Conservation (phyloP, 2,888 invertebrate genomes). For the Drosophila robusta region DNA sequence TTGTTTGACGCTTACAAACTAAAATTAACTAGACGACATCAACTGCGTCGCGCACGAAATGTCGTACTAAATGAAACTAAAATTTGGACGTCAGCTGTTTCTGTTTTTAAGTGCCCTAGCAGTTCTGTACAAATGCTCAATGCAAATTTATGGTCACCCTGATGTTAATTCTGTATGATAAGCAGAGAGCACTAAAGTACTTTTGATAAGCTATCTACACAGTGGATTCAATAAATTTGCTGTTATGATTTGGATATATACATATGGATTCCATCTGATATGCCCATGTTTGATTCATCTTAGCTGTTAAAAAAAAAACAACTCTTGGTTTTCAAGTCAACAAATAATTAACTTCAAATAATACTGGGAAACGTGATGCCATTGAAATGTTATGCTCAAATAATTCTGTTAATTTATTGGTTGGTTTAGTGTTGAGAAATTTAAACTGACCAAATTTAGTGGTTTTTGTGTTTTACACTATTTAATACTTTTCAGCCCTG, state of each 20-base stretch:
- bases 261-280: neutral
- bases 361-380: neutral
- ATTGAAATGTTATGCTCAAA: neutral
- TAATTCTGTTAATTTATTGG: neutral
- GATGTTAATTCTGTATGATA: neutral
- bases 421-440: neutral
- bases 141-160: constrained; percentile 27
- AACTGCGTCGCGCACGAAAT: constrained; percentile 54
- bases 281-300: neutral
- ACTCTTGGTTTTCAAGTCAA: too few species aligned
- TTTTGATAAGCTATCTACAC: too few species aligned
- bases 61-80: constrained; percentile 63
- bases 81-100: constrained; percentile 42
- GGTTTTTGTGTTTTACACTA: neutral
- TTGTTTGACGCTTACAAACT: constrained; percentile 10
- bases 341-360: neutral
- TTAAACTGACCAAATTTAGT: neutral
- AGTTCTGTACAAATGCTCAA: constrained; percentile 6
- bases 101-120: constrained; percentile 13
- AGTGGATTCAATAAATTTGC: neutral
- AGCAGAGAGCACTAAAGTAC: too few species aligned
- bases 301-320: too few species aligned
- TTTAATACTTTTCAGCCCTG: neutral
- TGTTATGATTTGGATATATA: neutral
- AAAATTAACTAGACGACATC: constrained; percentile 11